Evolutionary conservation across 2,888 invertebrate species (phyloP).

Genomic region (Unio pictorum): DNA sequence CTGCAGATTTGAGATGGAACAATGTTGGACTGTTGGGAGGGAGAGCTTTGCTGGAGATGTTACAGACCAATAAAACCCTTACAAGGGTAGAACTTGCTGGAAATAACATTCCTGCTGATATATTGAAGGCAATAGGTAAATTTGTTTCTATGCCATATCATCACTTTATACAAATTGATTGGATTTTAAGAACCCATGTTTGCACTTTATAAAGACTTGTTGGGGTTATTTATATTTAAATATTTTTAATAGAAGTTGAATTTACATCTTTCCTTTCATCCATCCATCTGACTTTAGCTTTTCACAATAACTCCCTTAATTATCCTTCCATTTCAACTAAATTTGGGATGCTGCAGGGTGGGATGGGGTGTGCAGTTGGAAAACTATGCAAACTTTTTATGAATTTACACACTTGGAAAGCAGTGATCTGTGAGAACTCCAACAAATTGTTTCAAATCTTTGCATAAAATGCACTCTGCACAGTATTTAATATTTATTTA

Average conservation of each 20-base stretch:
- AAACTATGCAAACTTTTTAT: no score
- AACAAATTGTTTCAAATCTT: no score
- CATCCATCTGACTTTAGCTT: no score
- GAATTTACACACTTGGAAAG: no score
- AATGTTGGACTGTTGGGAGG: conserved; percentile 70
- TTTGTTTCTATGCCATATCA: background rate
- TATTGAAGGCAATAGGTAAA: conserved; percentile 68
- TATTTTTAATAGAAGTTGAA: background rate
- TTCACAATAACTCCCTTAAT: no score
- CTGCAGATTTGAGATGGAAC: conserved; percentile 70
- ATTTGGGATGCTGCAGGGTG: no score
- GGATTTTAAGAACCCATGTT: background rate
- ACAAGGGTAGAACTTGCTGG: conserved; percentile 68
- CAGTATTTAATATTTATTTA: no score
- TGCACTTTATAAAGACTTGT: background rate
- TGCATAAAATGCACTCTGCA: no score
- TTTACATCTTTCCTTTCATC: no score
- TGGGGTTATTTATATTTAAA: background rate
- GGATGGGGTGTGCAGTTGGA: no score
- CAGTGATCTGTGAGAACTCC: no score
- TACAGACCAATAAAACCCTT: conserved; percentile 67
- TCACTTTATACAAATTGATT: background rate
- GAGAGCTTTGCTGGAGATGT: conserved; percentile 64
- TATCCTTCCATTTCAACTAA: no score
- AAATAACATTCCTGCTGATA: conserved; percentile 70